Evolutionary conservation across 37 sponge, comb jelly and placozoan genomes (phyloP).

Genomic region (Tethya wilhelma): DNA sequence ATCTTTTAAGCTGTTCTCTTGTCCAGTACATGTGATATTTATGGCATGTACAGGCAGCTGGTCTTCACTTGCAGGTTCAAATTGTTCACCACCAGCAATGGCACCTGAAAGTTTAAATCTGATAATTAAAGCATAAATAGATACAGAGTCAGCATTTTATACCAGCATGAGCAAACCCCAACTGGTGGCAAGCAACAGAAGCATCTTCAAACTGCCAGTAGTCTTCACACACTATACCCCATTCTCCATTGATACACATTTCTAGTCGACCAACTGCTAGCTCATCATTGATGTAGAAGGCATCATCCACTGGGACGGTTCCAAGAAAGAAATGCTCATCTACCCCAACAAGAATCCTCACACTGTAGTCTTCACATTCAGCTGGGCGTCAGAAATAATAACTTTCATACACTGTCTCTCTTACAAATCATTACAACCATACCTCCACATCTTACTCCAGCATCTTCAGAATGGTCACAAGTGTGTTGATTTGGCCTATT

Average conservation of each 20-base stretch:
- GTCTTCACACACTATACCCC: slow-evolving; percentile 32
- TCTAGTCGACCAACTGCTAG: slow-evolving; percentile 37
- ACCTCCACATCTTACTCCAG: slow-evolving; percentile 24
- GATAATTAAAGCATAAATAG: too few species aligned
- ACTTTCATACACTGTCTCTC: not conserved
- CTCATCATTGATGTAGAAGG: slow-evolving; percentile 26
- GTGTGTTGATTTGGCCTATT: not conserved
- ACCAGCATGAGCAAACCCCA: slow-evolving; percentile 36
- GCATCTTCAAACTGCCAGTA: slow-evolving; percentile 25
- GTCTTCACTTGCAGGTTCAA: too few species aligned
- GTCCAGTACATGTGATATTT: too few species aligned
- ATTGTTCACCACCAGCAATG: too few species aligned
- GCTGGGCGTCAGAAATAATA: not conserved
- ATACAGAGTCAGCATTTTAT: too few species aligned
- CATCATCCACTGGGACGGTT: not conserved
- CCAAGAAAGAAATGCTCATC: not conserved
- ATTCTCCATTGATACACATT: slow-evolving; percentile 17
- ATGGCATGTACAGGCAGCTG: too few species aligned
- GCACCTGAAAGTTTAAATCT: too few species aligned
- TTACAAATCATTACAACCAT: not conserved
- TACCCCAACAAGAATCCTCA: slow-evolving; percentile 4
- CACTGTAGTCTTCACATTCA: slow-evolving; percentile 1
- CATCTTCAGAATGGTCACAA: slow-evolving; percentile 12
- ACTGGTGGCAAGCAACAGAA: slow-evolving; percentile 26
- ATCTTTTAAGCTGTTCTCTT: too few species aligned